Evolutionary conservation across 2,888 invertebrate genomes (phyloP), one percentile per base, ranked within the genome.

Genomic region (Dasypogon diadema): DNA sequence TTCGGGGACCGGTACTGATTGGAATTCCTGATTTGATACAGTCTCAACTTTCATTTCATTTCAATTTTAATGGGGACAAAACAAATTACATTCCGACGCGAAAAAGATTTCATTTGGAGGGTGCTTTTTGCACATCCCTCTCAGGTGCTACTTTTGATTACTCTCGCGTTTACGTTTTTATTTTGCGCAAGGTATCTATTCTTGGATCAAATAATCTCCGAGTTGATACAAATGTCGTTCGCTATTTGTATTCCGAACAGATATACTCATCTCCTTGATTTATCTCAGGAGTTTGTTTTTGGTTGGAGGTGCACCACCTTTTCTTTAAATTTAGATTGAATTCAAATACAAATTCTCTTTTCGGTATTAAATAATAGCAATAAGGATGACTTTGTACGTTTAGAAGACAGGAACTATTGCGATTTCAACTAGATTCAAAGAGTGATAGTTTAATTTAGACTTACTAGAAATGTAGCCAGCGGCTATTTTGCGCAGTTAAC

Each of bases 21-120:
- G 75, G 65, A 75, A 75, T 75, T 75, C 56, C 54, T 46, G 65
- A 75, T 75, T 75, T 46, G 75, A 75, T 75, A 65, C 75, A 65
- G 63, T 55, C 21, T 74, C 74, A 63, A 74, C 26, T 74, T 74
- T 54, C 60, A 63, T 63, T 56, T 56, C 46, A 73, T 56, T 56
- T 56, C 73, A 30, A 58, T 56, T 56, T 56, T 73, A 56, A 73
- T 46, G 56, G 56, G 73, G 46, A 58, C 56, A 42, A 56, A 73
- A 56, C 56, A 56, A 46, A 56, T 46, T 73, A 73, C 56, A 56
- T 73, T 56, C 56, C 70, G 37, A 34, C 70, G 54, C 70, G 70
- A 70, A 70, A 24, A 70, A 54, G 65, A 26, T 68, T 46, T 68
- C 48, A 68, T 42, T 42, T 8, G 10, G 24, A 16, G 14, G 65